phyloP scores from a whole-genome alignment of 2,888 invertebrate genomes.

The Heteromyza rotundicornis region DNA sequence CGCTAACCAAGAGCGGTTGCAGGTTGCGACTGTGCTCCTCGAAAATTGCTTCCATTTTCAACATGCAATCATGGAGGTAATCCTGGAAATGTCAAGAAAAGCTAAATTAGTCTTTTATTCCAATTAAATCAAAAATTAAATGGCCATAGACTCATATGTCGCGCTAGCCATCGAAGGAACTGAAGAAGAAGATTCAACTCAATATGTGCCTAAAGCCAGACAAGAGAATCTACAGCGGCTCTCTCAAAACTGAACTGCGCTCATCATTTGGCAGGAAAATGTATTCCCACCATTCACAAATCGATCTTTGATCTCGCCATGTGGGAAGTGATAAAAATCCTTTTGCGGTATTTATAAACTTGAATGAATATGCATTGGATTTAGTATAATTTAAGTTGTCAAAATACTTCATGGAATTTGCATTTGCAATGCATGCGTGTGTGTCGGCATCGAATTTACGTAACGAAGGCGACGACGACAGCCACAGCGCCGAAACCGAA shows the following conservation, averaged over 20 bases:
- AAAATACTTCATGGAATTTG: background rate
- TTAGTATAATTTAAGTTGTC: background rate
- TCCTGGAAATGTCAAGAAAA: constrained; percentile 67
- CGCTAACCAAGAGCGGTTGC: constrained; percentile 44
- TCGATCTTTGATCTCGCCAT: background rate
- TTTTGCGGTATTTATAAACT: background rate
- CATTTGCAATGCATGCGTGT: background rate
- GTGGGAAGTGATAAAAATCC: background rate
- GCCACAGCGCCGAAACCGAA: too few relatives aligned
- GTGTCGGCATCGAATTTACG: background rate
- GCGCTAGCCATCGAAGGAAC: too few relatives aligned
- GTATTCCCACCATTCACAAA: background rate
- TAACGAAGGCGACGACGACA: background rate
- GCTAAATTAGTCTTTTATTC: too few relatives aligned
- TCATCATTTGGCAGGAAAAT: background rate
- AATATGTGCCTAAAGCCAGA: too few relatives aligned
- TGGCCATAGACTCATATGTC: too few relatives aligned
- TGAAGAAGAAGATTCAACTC: too few relatives aligned
- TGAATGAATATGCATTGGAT: background rate
- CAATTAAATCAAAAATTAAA: too few relatives aligned
- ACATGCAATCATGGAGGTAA: constrained; percentile 78
- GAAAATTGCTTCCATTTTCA: constrained; percentile 81
- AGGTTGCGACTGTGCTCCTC: constrained; percentile 63
- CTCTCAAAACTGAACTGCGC: background rate
- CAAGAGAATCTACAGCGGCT: too few relatives aligned